phyloP scores from a whole-genome alignment of 2,113 vertebrate species.

The Arvicanthis niloticus region DNA sequence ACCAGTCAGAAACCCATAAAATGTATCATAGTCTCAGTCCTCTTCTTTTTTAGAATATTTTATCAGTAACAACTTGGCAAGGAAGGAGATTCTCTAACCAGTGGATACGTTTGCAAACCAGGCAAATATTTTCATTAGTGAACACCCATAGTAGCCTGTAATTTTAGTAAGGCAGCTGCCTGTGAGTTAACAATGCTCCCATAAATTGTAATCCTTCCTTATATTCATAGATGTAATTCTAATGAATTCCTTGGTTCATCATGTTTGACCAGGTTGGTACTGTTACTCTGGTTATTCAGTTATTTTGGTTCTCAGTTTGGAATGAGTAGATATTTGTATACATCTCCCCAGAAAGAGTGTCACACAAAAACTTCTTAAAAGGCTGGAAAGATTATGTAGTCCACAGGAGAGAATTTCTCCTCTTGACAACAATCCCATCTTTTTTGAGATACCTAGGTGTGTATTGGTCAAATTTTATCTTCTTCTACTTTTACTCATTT shows the following conservation, averaged over 20 bases:
- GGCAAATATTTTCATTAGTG: no score
- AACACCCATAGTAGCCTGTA: no score
- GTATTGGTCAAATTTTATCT: fast-evolving
- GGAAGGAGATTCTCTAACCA: not conserved
- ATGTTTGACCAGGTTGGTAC: no score
- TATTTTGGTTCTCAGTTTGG: not conserved
- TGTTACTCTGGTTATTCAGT: no score
- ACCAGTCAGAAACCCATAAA: no score
- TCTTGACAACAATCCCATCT: fast-evolving
- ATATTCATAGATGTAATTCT: not conserved
- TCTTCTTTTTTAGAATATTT: not conserved
- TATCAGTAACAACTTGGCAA: not conserved
- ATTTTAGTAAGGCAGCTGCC: not conserved
- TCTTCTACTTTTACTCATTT: fast-evolving
- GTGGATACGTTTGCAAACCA: not conserved
- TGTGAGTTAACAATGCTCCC: not conserved
- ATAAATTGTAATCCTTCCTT: not conserved
- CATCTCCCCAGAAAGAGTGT: not conserved
- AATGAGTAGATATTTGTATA: not conserved
- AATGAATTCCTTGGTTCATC: not conserved
- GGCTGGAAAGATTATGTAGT: not conserved
- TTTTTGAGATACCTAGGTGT: not conserved
- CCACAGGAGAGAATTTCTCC: not conserved
- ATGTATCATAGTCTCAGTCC: not conserved
- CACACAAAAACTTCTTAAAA: not conserved